Base-by-base conservation (phyloP, 2,888 invertebrate species). In the Atherix ibis region DNA sequence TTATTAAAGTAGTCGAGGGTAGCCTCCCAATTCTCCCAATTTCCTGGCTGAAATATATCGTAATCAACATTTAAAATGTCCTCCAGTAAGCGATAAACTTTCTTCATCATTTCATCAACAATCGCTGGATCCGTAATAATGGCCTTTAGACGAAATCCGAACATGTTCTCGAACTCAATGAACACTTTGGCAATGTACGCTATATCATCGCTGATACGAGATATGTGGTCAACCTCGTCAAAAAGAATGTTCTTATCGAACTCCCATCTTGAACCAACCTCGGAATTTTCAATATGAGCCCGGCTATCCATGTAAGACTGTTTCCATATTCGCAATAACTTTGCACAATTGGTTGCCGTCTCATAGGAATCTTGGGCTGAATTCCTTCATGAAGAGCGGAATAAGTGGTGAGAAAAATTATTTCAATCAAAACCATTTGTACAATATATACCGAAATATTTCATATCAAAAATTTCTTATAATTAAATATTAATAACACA, bases 191-290 rank as follows among this genome's bases (percentile, higher is more conserved):
- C 76, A 15, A 88, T 73, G 40, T 79, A 71, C n/a, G 77, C 69
- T 22, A 92, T 64, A 50, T 91, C 83, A 31, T 69, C 65, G 39
- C 83, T 83, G 8, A 92, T 84, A 6, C 68, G 66, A 3, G 76
- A 75, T 44, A 89, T 80, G 48, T 91, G 89, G 51, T 91, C 87
- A 0, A 89, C 87, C 38, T 74, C 71, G 2, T 74, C 75, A 56
- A 92, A 92, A 18, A 94, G 62, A 27, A 71, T 67, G 10, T 71
- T 73, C 46, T 81, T 76, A 51, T 91, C 83, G 56, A 92, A 94
- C 58, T 92, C 91, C 92, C 92, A 92, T 8, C 92, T 70, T 4
- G 76, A 70, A 17, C 84, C 84, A 44, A 84, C 82, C 0, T 84
- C 88, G 2, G 84, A 80, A 12, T 74, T 58, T 57, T 92, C 92